These are phyloP conservation scores for Paralvinella palmiformis DNA, from an alignment of 1,140 invertebrate genomes.

Conservation along the genomic window DNA sequence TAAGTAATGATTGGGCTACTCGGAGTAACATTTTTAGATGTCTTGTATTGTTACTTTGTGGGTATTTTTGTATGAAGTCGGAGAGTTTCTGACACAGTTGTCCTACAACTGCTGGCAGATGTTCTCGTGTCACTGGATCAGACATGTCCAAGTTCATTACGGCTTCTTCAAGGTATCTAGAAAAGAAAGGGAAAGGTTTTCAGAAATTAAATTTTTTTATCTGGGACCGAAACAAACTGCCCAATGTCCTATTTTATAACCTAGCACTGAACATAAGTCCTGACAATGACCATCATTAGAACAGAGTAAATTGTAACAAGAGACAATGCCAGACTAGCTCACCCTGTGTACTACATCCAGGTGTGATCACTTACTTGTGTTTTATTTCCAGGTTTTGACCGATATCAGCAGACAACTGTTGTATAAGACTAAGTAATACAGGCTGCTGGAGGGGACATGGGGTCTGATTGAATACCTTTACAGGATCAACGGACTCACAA, in stretches of 20 bases:
- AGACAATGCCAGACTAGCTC: no score
- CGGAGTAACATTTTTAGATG: constrained; percentile 73
- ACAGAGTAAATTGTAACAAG: no score
- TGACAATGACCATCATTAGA: no score
- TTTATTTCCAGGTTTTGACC: constrained; percentile 78
- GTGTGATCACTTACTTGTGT: constrained; percentile 65
- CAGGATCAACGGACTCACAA: constrained; percentile 72
- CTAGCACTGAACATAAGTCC: no score
- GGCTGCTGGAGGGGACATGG: constrained; percentile 71
- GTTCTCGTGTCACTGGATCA: constrained; percentile 72
- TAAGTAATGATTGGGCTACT: constrained; percentile 59
- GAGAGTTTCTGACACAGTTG: constrained; percentile 69
- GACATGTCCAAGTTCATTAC: constrained; percentile 72
- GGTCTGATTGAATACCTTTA: constrained; percentile 63
- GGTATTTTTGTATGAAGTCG: constrained; percentile 62
- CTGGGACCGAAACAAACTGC: no score
- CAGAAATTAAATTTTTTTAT: not conserved
- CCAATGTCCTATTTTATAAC: no score
- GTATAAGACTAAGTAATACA: constrained; percentile 82
- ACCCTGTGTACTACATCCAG: no score
- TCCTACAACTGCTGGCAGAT: constrained; percentile 71
- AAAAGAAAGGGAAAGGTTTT: constrained; percentile 9
- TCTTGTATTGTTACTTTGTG: constrained; percentile 61
- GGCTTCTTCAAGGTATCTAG: constrained; percentile 80
- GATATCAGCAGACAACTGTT: constrained; percentile 85